phyloP scores from a whole-genome alignment of 2,113 vertebrate genomes.

The Turnix velox region DNA sequence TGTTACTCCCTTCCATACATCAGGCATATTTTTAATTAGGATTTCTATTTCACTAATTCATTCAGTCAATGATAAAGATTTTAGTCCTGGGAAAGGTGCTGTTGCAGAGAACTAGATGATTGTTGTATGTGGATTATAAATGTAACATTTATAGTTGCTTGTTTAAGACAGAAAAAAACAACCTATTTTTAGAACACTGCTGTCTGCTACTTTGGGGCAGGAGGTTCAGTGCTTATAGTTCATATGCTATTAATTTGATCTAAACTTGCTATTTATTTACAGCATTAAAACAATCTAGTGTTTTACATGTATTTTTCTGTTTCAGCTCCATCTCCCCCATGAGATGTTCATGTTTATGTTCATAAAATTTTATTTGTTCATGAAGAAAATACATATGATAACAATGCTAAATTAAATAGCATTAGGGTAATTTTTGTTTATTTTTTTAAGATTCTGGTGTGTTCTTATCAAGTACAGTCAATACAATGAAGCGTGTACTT shows the following conservation, averaged over 20 bases:
- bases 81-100: not conserved
- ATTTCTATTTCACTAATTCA: not conserved
- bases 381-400: not conserved
- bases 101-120: not conserved
- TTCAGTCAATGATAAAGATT: not conserved
- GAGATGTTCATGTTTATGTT: not conserved
- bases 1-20: too few relatives aligned
- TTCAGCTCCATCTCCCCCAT: not conserved
- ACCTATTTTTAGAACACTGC: not conserved
- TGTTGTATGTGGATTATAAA: not conserved
- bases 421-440: not conserved
- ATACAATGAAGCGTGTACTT: not conserved
- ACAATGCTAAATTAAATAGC: not conserved
- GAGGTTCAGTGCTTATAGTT: not conserved
- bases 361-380: not conserved
- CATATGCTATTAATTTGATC: accelerated
- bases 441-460: not conserved
- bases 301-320: not conserved
- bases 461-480: not conserved
- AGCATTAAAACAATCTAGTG: not conserved
- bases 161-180: not conserved
- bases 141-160: not conserved
- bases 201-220: not conserved
- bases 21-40: not conserved
- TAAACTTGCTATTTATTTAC: not conserved